Evolutionary conservation across 2,113 vertebrate genomes (phyloP), one percentile per base, ranked within the genome.

Genomic region (Oreocharis arfaki): DNA sequence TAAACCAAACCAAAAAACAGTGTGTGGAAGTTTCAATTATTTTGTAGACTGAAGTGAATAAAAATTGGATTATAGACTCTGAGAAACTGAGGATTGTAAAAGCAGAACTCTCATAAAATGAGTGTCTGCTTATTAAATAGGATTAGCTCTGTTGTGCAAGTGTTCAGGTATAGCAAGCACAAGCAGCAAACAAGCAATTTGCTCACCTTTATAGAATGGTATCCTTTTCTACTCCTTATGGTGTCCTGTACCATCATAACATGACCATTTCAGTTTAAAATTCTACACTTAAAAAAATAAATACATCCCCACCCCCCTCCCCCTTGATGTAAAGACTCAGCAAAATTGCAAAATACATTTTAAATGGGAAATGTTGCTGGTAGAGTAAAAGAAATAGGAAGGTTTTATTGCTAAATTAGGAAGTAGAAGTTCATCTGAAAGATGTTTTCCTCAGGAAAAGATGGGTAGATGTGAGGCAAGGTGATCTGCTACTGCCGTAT

Each of bases 371-470:
- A 85, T 1, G 4, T 76, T 93, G 61, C 83, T 95, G 49, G 37
- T 76, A 57, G 39, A 89, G 55, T 61, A 7, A 63, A 69, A 80
- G 83, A 95, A 95, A 91, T 69, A 82, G 91, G 95, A 97, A 95
- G 89, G 24, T 52, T 92, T 87, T 95, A 50, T 95, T 96, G 92
- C 96, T 79, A 91, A 94, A 96, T 79, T 95, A 94, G 89, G 95
- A 96, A 95, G 84, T 94, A 35, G 74, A 92, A 91, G 57, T 90
- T 95, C 22, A 21, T 89, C 28, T 74, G 87, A 93, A 95, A 92
- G 87, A 91, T 0, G 1, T 93, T 93, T 97, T 95, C 90, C 92
- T 93, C 41, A 93, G 89, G 91, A 96, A 91, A 85, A 89, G 70
- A 3, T 57, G 47, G 89, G 84, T 82, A 67, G 70, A 75, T 79